Evolutionary conservation across 2,113 vertebrate species (phyloP).

Genomic region (Xyliphius kryptos): DNA sequence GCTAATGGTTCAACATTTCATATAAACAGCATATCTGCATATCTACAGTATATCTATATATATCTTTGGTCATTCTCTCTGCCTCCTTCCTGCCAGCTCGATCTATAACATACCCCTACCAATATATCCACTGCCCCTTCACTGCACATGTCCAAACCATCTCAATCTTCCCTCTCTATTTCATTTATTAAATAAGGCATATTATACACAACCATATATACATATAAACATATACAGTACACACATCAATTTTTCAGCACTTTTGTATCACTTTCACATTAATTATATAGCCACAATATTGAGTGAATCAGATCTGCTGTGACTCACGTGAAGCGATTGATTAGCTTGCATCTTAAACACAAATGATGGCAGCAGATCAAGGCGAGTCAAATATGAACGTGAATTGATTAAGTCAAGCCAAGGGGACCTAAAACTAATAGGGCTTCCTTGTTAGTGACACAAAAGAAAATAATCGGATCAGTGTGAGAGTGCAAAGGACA

Average conservation of each 20-base stretch:
- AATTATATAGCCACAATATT: constrained; percentile 19
- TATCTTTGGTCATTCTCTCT: no score
- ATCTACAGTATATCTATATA: no score
- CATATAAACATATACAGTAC: no score
- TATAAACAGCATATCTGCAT: no score
- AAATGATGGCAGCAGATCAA: constrained; percentile 19
- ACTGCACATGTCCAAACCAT: no score
- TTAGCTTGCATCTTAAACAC: constrained; percentile 20
- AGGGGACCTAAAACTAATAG: constrained; percentile 3
- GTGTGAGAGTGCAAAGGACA: constrained; percentile 18
- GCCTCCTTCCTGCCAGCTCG: no score
- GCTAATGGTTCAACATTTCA: constrained; percentile 3
- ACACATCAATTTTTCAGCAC: background rate
- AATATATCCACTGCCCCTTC: no score
- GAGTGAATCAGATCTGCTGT: constrained; percentile 25
- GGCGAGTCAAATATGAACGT: constrained; percentile 20
- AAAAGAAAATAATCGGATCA: constrained; percentile 7
- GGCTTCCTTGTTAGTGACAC: constrained; percentile 1
- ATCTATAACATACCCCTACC: no score
- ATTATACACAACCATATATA: background rate
- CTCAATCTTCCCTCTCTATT: no score
- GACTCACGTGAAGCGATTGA: constrained; percentile 17
- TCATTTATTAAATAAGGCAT: background rate
- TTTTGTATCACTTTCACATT: constrained; percentile 19
- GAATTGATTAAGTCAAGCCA: constrained; percentile 11